These are phyloP conservation scores for Eupithecia centaureata DNA, from an alignment of 2,888 invertebrate genomes.

Conservation along the genomic window DNA sequence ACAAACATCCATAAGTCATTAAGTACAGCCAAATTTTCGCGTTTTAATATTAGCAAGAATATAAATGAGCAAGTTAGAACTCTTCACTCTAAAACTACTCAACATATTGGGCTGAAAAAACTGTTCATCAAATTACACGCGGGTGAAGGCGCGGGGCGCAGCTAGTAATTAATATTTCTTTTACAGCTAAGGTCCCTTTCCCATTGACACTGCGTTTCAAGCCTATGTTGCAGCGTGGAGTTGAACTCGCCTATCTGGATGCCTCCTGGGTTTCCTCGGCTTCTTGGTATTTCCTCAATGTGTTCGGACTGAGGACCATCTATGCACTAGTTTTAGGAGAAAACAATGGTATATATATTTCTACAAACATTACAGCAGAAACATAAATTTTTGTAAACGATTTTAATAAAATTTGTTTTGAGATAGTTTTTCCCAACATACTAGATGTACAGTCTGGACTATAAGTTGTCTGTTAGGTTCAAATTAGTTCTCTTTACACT, in stretches of 20 bases:
- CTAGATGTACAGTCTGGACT: background rate
- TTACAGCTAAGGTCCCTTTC: slow-evolving; percentile 97
- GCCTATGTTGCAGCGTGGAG: slow-evolving; percentile 99
- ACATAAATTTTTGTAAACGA: no score
- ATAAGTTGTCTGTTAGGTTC: background rate
- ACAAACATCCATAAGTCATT: no score
- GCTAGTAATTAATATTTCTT: background rate
- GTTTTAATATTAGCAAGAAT: no score
- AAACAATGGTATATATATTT: slow-evolving; percentile 90
- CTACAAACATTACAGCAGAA: background rate
- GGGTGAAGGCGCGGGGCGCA: no score
- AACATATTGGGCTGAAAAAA: no score
- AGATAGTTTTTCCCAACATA: background rate
- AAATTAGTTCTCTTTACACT: no score
- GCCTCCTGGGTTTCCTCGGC: slow-evolving; percentile 99
- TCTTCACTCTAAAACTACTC: no score
- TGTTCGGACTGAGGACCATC: slow-evolving; percentile 98
- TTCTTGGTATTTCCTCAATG: slow-evolving; percentile 99
- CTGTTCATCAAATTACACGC: no score
- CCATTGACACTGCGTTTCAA: slow-evolving; percentile 99
- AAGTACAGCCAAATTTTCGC: no score
- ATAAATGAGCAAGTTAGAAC: no score
- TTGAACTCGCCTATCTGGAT: slow-evolving; percentile 97
- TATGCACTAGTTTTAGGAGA: slow-evolving; percentile 98
- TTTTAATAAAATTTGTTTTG: no score